phyloP scores from a whole-genome alignment of 1,140 invertebrate species.

The Macrotrachela quadricornifera region DNA sequence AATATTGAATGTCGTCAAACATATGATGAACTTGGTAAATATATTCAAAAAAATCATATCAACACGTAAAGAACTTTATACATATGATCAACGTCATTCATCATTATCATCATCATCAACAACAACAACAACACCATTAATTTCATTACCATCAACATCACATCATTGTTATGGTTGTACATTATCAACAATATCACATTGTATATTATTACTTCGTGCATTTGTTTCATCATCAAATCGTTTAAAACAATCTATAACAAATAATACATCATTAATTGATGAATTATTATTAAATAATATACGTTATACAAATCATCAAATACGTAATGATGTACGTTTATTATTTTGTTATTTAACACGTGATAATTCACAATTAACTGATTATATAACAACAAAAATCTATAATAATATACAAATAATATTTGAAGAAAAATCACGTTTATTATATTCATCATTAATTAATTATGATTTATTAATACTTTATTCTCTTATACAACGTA shows the following conservation, averaged over 20 bases:
- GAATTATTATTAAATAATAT: slow-evolving; percentile 75
- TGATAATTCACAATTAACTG: slow-evolving; percentile 64
- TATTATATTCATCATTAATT: too few relatives aligned
- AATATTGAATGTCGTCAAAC: slow-evolving; percentile 76
- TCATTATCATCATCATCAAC: too few relatives aligned
- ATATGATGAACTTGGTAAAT: slow-evolving; percentile 85
- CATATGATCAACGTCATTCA: too few relatives aligned
- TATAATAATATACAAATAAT: too few relatives aligned
- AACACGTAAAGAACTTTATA: too few relatives aligned
- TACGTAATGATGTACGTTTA: slow-evolving; percentile 37
- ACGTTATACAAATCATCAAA: slow-evolving; percentile 33
- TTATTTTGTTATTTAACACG: slow-evolving; percentile 67
- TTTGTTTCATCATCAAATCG: slow-evolving; percentile 41
- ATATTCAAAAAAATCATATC: slow-evolving; percentile 36
- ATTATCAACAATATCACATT: slow-evolving; percentile 36
- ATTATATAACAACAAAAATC: slow-evolving; percentile 16
- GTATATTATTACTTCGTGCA: slow-evolving; percentile 50
- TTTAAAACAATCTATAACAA: too few relatives aligned
- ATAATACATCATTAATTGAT: slow-evolving; percentile 40
- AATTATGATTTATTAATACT: too few relatives aligned
- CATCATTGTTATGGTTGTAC: slow-evolving; percentile 52
- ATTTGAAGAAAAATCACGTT: too few relatives aligned
- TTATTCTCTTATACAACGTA: too few relatives aligned
- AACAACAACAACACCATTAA: too few relatives aligned
- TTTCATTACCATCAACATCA: slow-evolving; percentile 46